Conservation (phyloP, 2,888 invertebrate genomes). For the Drosophila nigricruria region DNA sequence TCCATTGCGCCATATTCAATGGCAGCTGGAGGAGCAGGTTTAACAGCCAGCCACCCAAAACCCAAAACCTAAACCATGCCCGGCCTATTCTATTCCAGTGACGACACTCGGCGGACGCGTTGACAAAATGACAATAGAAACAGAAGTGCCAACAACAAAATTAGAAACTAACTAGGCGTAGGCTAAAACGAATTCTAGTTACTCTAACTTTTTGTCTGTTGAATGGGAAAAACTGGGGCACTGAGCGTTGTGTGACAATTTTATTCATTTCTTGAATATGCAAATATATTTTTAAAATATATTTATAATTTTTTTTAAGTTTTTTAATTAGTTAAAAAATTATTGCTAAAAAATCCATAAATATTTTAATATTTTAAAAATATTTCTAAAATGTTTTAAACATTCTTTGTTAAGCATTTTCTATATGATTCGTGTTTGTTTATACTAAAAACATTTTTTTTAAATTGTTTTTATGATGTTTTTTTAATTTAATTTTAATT, state of each 20-base stretch:
- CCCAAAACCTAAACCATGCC: not conserved
- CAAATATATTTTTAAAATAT: not conserved
- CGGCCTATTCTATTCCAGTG: constrained; percentile 36
- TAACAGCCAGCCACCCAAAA: not conserved
- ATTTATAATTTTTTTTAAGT: not conserved
- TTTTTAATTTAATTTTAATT: too few relatives aligned
- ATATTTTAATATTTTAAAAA: not conserved
- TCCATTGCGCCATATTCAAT: constrained; percentile 23
- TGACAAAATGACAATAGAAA: constrained; percentile 75
- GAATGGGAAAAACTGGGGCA: not conserved
- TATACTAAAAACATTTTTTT: too few relatives aligned
- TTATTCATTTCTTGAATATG: not conserved
- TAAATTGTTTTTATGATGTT: too few relatives aligned
- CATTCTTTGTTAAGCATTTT: too few relatives aligned
- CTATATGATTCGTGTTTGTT: too few relatives aligned
- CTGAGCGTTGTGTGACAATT: not conserved
- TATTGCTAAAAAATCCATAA: too few relatives aligned
- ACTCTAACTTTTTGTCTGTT: constrained; percentile 12
- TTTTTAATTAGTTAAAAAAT: too few relatives aligned
- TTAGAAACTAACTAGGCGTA: constrained; percentile 1
- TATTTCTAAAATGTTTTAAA: not conserved
- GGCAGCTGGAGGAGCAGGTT: not conserved
- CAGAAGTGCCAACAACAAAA: constrained; percentile 31
- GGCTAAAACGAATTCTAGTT: constrained; percentile 1
- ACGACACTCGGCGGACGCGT: constrained; percentile 76